Evolutionary conservation across 2,888 invertebrate species (phyloP).

Genomic region (Xanthorhoe designata): DNA sequence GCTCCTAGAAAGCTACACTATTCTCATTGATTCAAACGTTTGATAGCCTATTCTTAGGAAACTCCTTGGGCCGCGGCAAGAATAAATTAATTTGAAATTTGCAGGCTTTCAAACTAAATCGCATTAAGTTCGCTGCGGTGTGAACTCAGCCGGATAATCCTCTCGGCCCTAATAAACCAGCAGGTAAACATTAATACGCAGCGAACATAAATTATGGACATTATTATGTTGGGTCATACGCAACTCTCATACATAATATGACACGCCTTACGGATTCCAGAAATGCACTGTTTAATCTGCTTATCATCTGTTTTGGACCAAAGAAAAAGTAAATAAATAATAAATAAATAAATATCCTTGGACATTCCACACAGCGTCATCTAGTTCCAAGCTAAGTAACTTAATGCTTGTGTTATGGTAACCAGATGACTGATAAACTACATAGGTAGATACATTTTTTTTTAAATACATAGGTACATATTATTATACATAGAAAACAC

Average conservation of each 20-base stretch:
- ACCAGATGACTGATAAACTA: too few species aligned
- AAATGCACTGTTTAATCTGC: neutral
- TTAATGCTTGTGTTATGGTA: too few species aligned
- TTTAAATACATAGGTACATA: too few species aligned
- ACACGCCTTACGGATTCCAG: neutral
- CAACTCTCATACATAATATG: constrained; percentile 8
- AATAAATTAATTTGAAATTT: neutral
- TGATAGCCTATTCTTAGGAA: too few species aligned
- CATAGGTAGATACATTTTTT: too few species aligned
- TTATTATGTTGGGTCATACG: constrained; percentile 22
- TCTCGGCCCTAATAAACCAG: constrained; percentile 53
- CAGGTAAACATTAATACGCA: constrained; percentile 55
- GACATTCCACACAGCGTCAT: too few species aligned
- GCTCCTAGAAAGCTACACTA: too few species aligned
- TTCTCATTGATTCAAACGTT: too few species aligned
- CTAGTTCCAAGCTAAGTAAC: too few species aligned
- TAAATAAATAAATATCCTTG: too few species aligned
- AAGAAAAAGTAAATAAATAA: too few species aligned
- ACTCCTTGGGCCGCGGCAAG: neutral
- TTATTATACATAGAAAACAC: too few species aligned
- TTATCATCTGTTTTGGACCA: neutral
- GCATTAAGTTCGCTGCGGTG: constrained; percentile 38
- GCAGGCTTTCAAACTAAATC: neutral
- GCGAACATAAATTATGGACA: constrained; percentile 52
- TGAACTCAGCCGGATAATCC: constrained; percentile 44